Percentiles rank a stretch among this genome's conserved stretches.
Conservation (phyloP, 2,888 invertebrate species). For the Patella depressa region DNA sequence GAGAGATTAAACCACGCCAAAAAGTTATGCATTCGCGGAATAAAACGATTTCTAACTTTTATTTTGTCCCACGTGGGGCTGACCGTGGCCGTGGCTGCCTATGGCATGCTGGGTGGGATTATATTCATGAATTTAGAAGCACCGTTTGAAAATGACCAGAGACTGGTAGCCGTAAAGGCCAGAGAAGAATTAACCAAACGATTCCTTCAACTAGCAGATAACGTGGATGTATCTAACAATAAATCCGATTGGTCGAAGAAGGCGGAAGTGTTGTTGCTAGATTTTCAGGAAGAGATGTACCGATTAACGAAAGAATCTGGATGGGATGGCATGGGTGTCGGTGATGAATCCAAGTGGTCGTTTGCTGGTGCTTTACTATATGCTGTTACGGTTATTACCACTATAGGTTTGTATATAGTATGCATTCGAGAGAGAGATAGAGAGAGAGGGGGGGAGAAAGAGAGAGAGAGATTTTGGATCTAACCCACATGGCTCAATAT, state of each 20-base stretch:
- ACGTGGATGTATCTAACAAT: slow-evolving; percentile 79
- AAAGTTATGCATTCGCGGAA: slow-evolving; percentile 12
- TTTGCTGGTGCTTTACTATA: slow-evolving; percentile 88
- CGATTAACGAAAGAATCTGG: slow-evolving; percentile 84
- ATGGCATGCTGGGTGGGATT: slow-evolving; percentile 41
- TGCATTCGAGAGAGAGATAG: neutral
- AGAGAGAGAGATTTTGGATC: fast-evolving
- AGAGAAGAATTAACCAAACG: slow-evolving; percentile 31
- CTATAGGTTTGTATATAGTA: too few species aligned
- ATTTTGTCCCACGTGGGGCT: slow-evolving; percentile 44
- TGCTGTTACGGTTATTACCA: slow-evolving; percentile 85
- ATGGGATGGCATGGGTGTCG: slow-evolving; percentile 77
- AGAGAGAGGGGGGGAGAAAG: neutral
- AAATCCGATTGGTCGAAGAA: slow-evolving; percentile 90
- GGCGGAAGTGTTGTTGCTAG: slow-evolving; percentile 81
- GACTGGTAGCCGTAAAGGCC: slow-evolving; percentile 25
- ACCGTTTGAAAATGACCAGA: slow-evolving; percentile 34
- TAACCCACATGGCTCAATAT: too few species aligned
- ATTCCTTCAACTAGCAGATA: slow-evolving; percentile 89
- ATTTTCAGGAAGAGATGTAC: slow-evolving; percentile 84
- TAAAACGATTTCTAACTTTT: slow-evolving; percentile 31
- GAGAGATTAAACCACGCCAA: slow-evolving; percentile 15
- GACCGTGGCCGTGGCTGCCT: slow-evolving; percentile 39
- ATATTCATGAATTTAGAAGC: slow-evolving; percentile 41
- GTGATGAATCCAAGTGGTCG: slow-evolving; percentile 81